A percentile compares a stretch with the other conserved stretches of the same genome.
These are phyloP conservation scores for Nebria ingens DNA, from an alignment of 1,140 invertebrate species.

Conservation along the genomic window DNA sequence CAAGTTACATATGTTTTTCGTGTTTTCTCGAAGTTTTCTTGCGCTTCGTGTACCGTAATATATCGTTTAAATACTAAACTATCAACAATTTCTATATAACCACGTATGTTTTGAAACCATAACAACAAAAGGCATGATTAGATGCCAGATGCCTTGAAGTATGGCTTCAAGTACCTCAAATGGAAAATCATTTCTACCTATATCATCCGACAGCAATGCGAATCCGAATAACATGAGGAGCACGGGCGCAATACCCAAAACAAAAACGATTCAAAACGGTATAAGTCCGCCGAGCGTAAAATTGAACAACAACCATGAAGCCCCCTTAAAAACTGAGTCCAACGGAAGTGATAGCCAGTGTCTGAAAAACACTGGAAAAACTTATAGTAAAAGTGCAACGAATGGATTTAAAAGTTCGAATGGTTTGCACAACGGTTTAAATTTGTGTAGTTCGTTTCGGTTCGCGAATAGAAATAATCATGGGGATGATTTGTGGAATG, in stretches of 20 bases:
- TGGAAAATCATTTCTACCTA: background rate
- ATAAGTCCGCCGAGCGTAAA: constrained; percentile 13
- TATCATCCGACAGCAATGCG: constrained; percentile 16
- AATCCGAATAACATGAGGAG: constrained; percentile 15
- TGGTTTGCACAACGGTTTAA: background rate
- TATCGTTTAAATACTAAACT: too few species aligned
- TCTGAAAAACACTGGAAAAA: constrained; percentile 4
- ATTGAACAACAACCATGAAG: constrained; percentile 21
- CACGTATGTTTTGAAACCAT: too few species aligned
- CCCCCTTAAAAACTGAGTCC: constrained; percentile 1
- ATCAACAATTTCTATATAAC: too few species aligned
- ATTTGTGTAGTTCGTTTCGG: too few species aligned
- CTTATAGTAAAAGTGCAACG: background rate
- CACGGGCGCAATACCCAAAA: constrained; percentile 23
- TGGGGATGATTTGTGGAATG: background rate
- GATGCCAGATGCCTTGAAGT: background rate
- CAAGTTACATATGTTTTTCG: too few species aligned
- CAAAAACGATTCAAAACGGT: constrained; percentile 10
- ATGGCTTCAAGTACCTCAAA: background rate
- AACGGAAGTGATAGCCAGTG: background rate
- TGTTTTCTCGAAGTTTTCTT: too few species aligned
- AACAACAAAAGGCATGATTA: too few species aligned
- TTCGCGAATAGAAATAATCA: background rate
- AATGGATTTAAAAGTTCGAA: constrained; percentile 1
- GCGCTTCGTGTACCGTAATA: too few species aligned